Evolutionary conservation across 1,140 invertebrate species (phyloP), one percentile per base, ranked within the genome.

Genomic region (Pseudachorutes palmiensis): DNA sequence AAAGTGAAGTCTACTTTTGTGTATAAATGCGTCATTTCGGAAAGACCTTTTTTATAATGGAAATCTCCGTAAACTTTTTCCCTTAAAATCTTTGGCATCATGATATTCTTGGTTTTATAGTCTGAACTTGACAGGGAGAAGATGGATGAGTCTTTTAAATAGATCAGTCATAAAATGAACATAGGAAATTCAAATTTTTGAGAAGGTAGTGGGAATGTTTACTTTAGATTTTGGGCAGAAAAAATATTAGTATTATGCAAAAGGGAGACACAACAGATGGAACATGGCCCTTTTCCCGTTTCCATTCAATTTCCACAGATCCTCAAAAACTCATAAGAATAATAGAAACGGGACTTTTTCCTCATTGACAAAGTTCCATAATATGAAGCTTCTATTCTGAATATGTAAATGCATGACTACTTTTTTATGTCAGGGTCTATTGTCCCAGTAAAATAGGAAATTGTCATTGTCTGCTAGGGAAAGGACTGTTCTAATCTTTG

Each of bases 391-490:
- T n/a, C n/a, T n/a, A 9, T 41, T 19, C 36, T 48, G 14, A 60
- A 45, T 62, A 66, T 70, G 64, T 66, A 69, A 69, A 69, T 69
- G n/a, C n/a, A n/a, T n/a, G n/a, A n/a, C n/a, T n/a, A n/a, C n/a
- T n/a, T n/a, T n/a, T n/a, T n/a, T n/a, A n/a, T n/a, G n/a, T n/a
- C n/a, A n/a, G n/a, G n/a, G 24, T 55, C 22, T 31, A 30, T 31
- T 9, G 5, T 64, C 24, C 5, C 51, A 24, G 48, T 28, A 33
- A 62, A 62, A 62, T 24, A 22, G 31, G 31, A 36, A n/a, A 62
- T 41, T 62, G 32, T 41, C 58, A 29, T 26, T 29, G 22, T 29
- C n/a, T n/a, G n/a, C n/a, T n/a, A n/a, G n/a, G n/a, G n/a, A n/a
- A n/a, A n/a, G n/a, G n/a, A 26, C 2, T 60, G 30, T 60, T 60